These are phyloP conservation scores for Amphipoea oculea DNA, from an alignment of 2,888 invertebrate genomes.

Conservation along the genomic window DNA sequence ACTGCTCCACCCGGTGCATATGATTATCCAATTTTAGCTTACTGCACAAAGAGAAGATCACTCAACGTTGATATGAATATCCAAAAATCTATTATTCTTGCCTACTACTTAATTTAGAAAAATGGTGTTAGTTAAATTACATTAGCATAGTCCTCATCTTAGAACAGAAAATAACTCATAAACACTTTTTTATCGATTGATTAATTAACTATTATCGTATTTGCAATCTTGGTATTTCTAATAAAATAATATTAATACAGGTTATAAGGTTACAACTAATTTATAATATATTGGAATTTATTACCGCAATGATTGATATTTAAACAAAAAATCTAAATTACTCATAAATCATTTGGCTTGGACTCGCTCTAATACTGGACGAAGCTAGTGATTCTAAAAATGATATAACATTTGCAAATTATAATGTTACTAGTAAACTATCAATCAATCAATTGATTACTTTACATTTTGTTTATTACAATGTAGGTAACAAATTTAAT, in stretches of 20 bases:
- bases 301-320: slow-evolving; percentile 55
- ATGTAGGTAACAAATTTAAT: slow-evolving; percentile 2
- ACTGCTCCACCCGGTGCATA: not conserved
- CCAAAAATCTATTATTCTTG: not conserved
- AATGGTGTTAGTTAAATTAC: not conserved
- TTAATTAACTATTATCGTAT: slow-evolving; percentile 43
- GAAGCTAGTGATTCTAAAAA: slow-evolving; percentile 38
- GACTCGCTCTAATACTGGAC: slow-evolving; percentile 6
- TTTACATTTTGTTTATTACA: slow-evolving; percentile 63
- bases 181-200: slow-evolving; percentile 37
- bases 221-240: slow-evolving; percentile 32
- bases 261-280: slow-evolving; percentile 53
- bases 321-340: slow-evolving; percentile 53
- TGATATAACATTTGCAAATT: slow-evolving; percentile 46
- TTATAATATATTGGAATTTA: slow-evolving; percentile 59
- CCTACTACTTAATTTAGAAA: not conserved
- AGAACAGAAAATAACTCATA: slow-evolving; percentile 12
- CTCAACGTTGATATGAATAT: not conserved
- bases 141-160: slow-evolving; percentile 25
- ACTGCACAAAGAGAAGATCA: not conserved
- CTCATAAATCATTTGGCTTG: slow-evolving; percentile 35
- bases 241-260: slow-evolving; percentile 43
- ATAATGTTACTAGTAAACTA: slow-evolving; percentile 37
- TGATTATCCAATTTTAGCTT: not conserved
- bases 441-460: slow-evolving; percentile 63